Base-by-base conservation (phyloP, 2,113 vertebrate genomes). In the Otus sunia region DNA sequence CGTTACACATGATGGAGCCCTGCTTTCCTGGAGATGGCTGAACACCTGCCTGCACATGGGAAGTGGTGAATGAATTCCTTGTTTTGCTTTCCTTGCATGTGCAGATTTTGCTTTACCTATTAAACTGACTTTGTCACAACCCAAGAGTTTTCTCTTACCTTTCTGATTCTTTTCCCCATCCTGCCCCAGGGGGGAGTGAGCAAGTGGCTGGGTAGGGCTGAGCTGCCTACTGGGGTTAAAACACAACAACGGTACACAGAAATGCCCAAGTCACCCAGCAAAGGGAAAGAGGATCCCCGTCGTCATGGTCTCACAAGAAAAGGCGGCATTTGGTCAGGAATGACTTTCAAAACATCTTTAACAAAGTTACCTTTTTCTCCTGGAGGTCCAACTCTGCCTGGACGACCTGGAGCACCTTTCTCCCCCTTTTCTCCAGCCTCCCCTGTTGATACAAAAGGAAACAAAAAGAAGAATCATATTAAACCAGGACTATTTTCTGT, bases 391-490 rank as follows among this genome's bases (percentile, higher is more conserved):
- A 99, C 98, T 99, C 99, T 98, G 72, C 99, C 99, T 12, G 99
- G 99, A 94, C 99, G 98, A 67, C 99, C 99, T 2, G 99, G 98
- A 37, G 98, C 98, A 47, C 99, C 99, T 97, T 99, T 99, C 86
- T 98, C 98, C 50, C 99, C 99, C 93, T 99, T 99, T 86, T 99
- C 98, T 87, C 99, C 99, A 32, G 98, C 83, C 52, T 99, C 99
- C 50, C 99, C 99, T 99, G 96, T 82, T 72, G 87, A 83, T 59
- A 67, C 19, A 93, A 94, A 78, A 56, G 29, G 45, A 86, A 93
- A 78, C 6, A 84, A 91, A 96, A 90, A 72, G 17, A 86, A 26
- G 12, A 78, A 58, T 43, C 10, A 4, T 30, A 76, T 63, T 96
- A 80, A 97, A 92, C 26, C 16, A 25, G 22, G 21, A 59, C 58